A percentile compares a stretch with the other conserved stretches of the same genome.
Evolutionary conservation across 1,140 invertebrate species (phyloP).

Genomic region (Temnothorax curvispinosus): DNA sequence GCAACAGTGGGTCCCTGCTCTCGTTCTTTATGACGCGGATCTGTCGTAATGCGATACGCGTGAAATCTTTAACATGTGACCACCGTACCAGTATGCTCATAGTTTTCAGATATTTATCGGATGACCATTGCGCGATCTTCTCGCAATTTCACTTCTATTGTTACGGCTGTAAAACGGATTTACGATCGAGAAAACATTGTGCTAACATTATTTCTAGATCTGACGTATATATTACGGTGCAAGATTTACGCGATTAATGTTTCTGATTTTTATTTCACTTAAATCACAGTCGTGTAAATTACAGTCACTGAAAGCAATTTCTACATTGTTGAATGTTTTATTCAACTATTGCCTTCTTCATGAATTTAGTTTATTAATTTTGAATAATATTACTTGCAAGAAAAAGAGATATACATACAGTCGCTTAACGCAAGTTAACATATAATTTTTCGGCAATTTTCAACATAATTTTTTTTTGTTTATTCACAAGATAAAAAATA

Average conservation of each 20-base stretch:
- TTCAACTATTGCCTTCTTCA: neutral
- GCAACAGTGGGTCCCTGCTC: neutral
- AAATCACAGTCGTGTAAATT: neutral
- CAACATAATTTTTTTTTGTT: neutral
- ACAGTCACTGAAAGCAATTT: neutral
- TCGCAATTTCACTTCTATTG: neutral
- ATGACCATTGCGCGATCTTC: neutral
- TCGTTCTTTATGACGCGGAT: constrained; percentile 28
- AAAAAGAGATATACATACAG: neutral
- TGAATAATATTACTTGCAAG: neutral
- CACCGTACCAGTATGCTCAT: neutral
- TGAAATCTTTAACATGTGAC: constrained; percentile 42
- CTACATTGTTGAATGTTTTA: neutral
- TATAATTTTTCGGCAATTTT: neutral
- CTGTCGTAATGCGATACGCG: constrained; percentile 24
- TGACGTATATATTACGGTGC: neutral
- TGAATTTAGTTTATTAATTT: neutral
- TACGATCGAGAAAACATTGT: neutral
- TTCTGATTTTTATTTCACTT: neutral
- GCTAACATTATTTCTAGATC: neutral
- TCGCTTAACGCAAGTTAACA: neutral
- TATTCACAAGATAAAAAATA: neutral
- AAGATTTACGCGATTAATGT: neutral
- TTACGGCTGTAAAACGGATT: neutral
- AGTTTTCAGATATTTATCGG: constrained; percentile 20